Percentiles rank a stretch among this genome's conserved stretches.
phyloP scores from a whole-genome alignment of 2,797 vertebrate genomes.

The Hozukius guyotensis region DNA sequence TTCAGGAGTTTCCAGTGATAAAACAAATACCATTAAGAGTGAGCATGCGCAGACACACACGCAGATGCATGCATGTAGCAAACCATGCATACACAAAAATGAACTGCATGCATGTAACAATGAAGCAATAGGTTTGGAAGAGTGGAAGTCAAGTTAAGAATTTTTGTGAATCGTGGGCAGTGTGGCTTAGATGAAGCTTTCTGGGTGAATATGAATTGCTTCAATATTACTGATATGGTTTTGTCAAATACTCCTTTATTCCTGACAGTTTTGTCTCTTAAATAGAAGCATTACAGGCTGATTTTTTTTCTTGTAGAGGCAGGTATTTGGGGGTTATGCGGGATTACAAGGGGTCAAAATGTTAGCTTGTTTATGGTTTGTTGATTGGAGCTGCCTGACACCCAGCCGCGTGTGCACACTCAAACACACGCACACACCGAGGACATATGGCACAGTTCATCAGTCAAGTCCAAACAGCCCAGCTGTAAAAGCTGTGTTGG shows the following conservation, averaged over 20 bases:
- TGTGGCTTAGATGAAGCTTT: not conserved
- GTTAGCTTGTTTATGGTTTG: slow-evolving; percentile 66
- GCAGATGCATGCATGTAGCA: not conserved
- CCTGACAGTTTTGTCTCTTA: not conserved
- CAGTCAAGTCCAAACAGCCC: slow-evolving; percentile 64
- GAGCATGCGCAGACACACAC: not conserved
- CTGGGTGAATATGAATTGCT: not conserved
- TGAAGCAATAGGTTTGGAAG: not conserved
- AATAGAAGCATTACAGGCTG: not conserved
- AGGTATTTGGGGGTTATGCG: slow-evolving; percentile 6
- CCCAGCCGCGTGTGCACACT: slow-evolving; percentile 19
- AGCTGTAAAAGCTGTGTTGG: slow-evolving; percentile 72
- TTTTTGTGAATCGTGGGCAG: not conserved
- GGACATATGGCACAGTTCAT: slow-evolving; percentile 69
- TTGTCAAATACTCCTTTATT: not conserved
- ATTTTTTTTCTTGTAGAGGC: not conserved
- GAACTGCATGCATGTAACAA: not conserved
- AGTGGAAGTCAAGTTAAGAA: not conserved
- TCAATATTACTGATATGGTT: not conserved
- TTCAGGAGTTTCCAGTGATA: slow-evolving; percentile 64
- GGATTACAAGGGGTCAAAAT: slow-evolving; percentile 47
- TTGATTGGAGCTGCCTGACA: slow-evolving; percentile 58
- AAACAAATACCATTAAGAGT: slow-evolving; percentile 41
- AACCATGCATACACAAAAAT: not conserved
- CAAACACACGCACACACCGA: not conserved